Percentiles rank a stretch among this genome's conserved stretches.
These are phyloP conservation scores for Drosophila subobscura DNA, from an alignment of 1,140 invertebrate genomes.

Conservation along the genomic window DNA sequence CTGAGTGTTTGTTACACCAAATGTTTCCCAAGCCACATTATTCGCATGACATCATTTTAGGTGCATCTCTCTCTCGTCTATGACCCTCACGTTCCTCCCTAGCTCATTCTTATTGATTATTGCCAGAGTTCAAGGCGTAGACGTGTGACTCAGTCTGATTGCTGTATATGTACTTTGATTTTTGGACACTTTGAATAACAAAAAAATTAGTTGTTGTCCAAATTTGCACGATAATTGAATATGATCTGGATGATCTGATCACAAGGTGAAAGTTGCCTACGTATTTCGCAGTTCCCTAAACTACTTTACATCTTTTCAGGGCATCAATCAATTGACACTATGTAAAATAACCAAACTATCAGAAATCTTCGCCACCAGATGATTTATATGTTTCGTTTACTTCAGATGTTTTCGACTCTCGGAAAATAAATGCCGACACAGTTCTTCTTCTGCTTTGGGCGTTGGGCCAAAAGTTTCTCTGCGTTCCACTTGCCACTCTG, in stretches of 20 bases:
- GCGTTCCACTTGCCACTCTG: not conserved
- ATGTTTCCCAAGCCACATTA: slow-evolving; percentile 25
- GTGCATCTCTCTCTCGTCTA: slow-evolving; percentile 39
- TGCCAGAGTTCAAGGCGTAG: slow-evolving; percentile 59
- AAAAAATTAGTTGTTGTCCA: not conserved
- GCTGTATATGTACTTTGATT: slow-evolving; percentile 11
- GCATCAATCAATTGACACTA: not conserved
- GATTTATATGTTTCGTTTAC: slow-evolving; percentile 28
- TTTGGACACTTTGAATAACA: slow-evolving; percentile 25
- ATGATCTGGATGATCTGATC: slow-evolving; percentile 41
- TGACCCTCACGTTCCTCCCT: slow-evolving; percentile 39
- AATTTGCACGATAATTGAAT: slow-evolving; percentile 30
- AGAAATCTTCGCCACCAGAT: slow-evolving; percentile 2
- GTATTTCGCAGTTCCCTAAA: not conserved
- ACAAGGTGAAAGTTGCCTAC: slow-evolving; percentile 33
- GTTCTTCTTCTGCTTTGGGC: slow-evolving; percentile 23
- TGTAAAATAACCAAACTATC: not conserved
- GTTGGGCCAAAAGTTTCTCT: slow-evolving; percentile 21
- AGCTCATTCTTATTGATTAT: slow-evolving; percentile 61
- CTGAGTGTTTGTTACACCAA: slow-evolving; percentile 9
- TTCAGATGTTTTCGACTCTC: slow-evolving; percentile 29
- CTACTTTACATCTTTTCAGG: not conserved
- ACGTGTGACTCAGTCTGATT: slow-evolving; percentile 45
- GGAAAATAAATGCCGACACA: slow-evolving; percentile 32
- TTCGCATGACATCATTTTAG: slow-evolving; percentile 61